phyloP scores from a whole-genome alignment of 2,888 invertebrate species.

The Ophion slaviceki region DNA sequence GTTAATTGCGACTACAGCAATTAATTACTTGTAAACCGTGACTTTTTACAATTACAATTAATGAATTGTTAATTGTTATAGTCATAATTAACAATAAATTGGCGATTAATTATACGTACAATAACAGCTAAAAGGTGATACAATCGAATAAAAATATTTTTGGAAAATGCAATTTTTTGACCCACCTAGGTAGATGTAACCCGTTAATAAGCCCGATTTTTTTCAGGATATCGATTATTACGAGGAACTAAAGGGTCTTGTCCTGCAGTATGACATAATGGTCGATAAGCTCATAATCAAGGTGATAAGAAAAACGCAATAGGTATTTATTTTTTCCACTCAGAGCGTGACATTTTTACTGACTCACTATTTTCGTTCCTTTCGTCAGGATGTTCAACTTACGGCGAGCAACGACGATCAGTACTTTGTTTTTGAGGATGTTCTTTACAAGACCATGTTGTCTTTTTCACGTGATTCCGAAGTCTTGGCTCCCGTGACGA shows the following conservation, averaged over 20 bases:
- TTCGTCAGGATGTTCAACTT: conserved; percentile 92
- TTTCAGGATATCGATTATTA: conserved; percentile 90
- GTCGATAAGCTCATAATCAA: conserved; percentile 97
- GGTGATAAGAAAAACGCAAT: conserved; percentile 79
- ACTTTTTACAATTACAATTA: too few relatives aligned
- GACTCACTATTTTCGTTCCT: neutral
- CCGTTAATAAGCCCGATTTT: conserved; percentile 54
- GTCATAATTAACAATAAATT: too few relatives aligned
- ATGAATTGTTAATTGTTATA: too few relatives aligned
- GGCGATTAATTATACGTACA: too few relatives aligned
- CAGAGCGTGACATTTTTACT: neutral
- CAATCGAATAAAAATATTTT: too few relatives aligned
- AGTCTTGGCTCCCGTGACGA: conserved; percentile 89
- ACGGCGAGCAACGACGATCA: conserved; percentile 99
- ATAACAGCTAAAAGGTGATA: too few relatives aligned
- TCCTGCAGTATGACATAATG: conserved; percentile 95
- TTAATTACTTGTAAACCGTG: too few relatives aligned
- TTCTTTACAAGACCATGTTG: conserved; percentile 95
- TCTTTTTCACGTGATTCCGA: conserved; percentile 96
- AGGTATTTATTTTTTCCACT: neutral
- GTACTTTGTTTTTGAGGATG: conserved; percentile 98
- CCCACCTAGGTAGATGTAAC: too few relatives aligned
- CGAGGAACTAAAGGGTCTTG: conserved; percentile 91
- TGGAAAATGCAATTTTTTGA: too few relatives aligned
- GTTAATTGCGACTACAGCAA: too few relatives aligned